phyloP scores from a whole-genome alignment of 2,113 vertebrate genomes.

The Bos taurus region DNA sequence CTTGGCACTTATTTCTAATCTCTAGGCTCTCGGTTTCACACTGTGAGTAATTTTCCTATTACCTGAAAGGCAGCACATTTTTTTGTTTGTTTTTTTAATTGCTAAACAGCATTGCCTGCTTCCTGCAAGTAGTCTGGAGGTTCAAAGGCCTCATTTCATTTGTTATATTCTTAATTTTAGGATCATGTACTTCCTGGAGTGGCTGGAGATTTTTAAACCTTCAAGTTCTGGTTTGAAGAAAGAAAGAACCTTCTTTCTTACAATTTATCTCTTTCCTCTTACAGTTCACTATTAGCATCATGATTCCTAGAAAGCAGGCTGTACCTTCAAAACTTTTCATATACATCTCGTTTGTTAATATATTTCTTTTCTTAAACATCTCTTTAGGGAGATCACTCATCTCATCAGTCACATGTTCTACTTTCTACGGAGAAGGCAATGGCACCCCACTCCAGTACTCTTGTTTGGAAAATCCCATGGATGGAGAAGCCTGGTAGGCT shows the following conservation, averaged over 20 bases:
- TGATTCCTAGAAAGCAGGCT: neutral
- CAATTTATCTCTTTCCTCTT: neutral
- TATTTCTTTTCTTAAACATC: neutral
- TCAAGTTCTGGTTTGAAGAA: neutral
- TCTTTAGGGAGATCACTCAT: neutral
- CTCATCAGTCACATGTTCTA: neutral
- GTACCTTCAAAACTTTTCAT: neutral
- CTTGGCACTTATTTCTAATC: neutral
- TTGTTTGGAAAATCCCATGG: too few species aligned
- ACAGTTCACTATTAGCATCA: neutral
- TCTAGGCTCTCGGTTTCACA: neutral
- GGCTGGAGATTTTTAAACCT: neutral
- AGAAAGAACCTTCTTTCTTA: neutral
- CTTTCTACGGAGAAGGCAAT: neutral
- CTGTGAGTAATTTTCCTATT: neutral
- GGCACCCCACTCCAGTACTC: too few species aligned
- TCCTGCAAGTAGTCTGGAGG: neutral
- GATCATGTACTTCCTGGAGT: neutral
- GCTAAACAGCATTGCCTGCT: neutral
- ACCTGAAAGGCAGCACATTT: neutral
- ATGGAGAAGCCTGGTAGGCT: too few species aligned
- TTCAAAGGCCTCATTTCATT: neutral
- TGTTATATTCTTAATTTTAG: neutral
- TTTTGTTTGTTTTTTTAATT: neutral
- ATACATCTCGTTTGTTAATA: neutral